A percentile compares a stretch with the other conserved stretches of the same genome.
These are phyloP conservation scores for Apis mellifera DNA, from an alignment of 1,140 invertebrate genomes.

Conservation along the genomic window Amel_HAv3.1 CM009932.2:10784001-10784500, in stretches of 20 bases:
- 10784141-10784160: constrained; percentile 71
- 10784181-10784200: constrained; percentile 60
- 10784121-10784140: constrained; percentile 67
- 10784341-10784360: constrained; percentile 7
- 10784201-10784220: neutral
- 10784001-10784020: too few relatives aligned
- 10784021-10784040: too few relatives aligned
- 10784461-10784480: neutral
- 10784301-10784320: neutral
- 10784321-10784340: constrained; percentile 23
- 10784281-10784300: constrained; percentile 30
- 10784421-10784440: constrained; percentile 30
- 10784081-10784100: neutral
- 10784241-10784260: neutral
- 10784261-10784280: neutral
- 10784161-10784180: constrained; percentile 60
- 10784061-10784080: constrained; percentile 47
- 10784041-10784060: too few relatives aligned
- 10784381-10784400: constrained; percentile 23
- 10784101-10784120: constrained; percentile 52
- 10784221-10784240: too few relatives aligned
- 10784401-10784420: neutral
- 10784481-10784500: constrained; percentile 51
- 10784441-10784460: neutral
- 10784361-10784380: constrained; percentile 39